Evolutionary conservation across 2,888 invertebrate genomes (phyloP), one percentile per base, ranked within the genome.

Genomic region (Tiliacea citrago): DNA sequence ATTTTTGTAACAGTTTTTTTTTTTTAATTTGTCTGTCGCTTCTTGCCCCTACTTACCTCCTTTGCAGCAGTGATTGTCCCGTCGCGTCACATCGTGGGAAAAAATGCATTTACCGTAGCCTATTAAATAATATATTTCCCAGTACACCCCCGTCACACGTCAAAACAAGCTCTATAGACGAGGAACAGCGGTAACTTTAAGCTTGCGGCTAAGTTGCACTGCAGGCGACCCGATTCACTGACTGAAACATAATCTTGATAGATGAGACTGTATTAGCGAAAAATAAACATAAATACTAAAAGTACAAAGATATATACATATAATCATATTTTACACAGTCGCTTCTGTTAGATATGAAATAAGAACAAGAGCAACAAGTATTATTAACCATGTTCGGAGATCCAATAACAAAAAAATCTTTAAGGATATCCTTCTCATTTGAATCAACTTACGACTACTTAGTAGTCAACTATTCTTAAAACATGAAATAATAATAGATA

Each of bases 171-270:
- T 60, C 35, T 35, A 35, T 21, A 39, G 21, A 29, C 58, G 18
- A 60, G 12, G 3, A 35, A 57, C 75, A 62, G 12, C 47, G 51
- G 68, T 80, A 79, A 83, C 67, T 79, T 68, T 12, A 53, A 75
- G 70, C 61, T 53, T 12, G 8, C 18, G 35, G 39, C 68, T 72
- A 73, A 82, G 75, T 75, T 83, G 61, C 16, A 29, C 65, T 61
- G 62, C 58, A 47, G 55, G 29, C 61, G 71, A 62, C 39, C 21
- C 57, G 71, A 16, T 60, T 53, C 4, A 72, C 58, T 61, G 63
- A 55, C 67, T 61, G 67, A 58, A 82, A 73, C 51, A 58, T 35
- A 68, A 82, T 82, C 71, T 82, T 65, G 72, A 75, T 77, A 78
- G 58, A 81, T 80, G 69, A 45, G 42, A 49, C 53, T 29, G 68